Evolutionary conservation across 2,113 vertebrate species (phyloP).

Genomic region (Melanotaenia duboulayi): DNA sequence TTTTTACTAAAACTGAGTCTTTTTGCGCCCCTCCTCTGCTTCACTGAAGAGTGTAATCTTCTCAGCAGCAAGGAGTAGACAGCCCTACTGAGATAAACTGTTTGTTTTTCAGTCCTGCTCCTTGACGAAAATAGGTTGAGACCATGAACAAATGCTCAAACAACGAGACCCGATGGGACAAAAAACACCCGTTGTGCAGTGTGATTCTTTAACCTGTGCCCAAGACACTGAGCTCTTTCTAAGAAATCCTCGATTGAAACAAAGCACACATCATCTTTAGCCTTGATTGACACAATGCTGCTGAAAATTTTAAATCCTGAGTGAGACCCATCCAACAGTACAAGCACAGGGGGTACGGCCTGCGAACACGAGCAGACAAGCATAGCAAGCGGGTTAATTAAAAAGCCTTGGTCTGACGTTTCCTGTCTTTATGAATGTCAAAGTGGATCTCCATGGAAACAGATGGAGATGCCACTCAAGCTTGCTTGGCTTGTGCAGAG

Average conservation of each 20-base stretch:
- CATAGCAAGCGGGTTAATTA: slow-evolving; percentile 59
- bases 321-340: slow-evolving; percentile 29
- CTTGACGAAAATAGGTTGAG: slow-evolving; percentile 16
- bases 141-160: slow-evolving; percentile 6
- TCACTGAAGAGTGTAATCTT: slow-evolving; percentile 12
- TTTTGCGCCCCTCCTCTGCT: background rate
- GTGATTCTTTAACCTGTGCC: background rate
- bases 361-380: slow-evolving; percentile 34
- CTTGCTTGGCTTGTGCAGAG: slow-evolving; percentile 4
- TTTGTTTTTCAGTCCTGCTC: slow-evolving; percentile 3
- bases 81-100: slow-evolving; percentile 33
- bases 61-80: slow-evolving; percentile 13
- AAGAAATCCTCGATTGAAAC: slow-evolving; percentile 1
- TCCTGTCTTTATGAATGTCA: slow-evolving; percentile 64
- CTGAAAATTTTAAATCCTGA: slow-evolving; percentile 34
- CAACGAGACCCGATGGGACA: background rate
- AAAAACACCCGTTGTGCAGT: background rate
- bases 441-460: slow-evolving; percentile 54
- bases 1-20: background rate
- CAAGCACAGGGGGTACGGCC: slow-evolving; percentile 27
- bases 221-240: background rate
- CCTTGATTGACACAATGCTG: slow-evolving; percentile 43
- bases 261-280: background rate
- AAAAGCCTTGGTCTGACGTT: slow-evolving; percentile 32
- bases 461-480: slow-evolving; percentile 66